A percentile compares a stretch with the other conserved stretches of the same genome.
Evolutionary conservation across 1,140 invertebrate species (phyloP).

Genomic region (Drosophila azteca): DNA sequence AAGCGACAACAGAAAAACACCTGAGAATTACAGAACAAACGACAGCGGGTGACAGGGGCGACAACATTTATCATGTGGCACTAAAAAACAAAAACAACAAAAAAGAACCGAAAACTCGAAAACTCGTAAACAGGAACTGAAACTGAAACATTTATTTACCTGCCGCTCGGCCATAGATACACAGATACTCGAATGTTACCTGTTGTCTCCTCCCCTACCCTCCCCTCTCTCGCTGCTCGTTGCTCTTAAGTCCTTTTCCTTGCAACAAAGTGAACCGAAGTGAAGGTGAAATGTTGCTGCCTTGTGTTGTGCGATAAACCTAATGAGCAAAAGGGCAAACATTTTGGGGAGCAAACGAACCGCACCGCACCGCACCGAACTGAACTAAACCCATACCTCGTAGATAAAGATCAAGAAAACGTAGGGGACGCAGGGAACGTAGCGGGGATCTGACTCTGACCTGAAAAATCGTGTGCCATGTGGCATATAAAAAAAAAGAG

Average conservation of each 20-base stretch:
- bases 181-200: conserved; percentile 28
- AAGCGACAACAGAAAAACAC: conserved; percentile 54
- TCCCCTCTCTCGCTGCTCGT: too few relatives aligned
- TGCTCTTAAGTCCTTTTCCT: too few relatives aligned
- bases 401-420: conserved; percentile 34
- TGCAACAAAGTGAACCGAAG: conserved; percentile 26
- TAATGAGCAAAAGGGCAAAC: conserved; percentile 64
- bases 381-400: neutral
- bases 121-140: conserved; percentile 53
- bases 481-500: conserved; percentile 54
- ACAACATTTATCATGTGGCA: conserved; percentile 67
- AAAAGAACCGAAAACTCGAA: too few relatives aligned
- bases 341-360: conserved; percentile 30
- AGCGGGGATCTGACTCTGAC: neutral
- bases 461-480: conserved; percentile 52
- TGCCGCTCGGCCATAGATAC: conserved; percentile 19
- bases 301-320: conserved; percentile 69
- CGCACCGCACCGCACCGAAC: neutral
- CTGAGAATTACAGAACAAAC: conserved; percentile 45
- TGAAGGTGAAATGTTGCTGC: conserved; percentile 66
- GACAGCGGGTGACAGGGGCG: neutral
- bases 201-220: neutral
- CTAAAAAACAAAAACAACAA: conserved; percentile 31
- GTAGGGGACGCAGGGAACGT: neutral
- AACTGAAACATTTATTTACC: conserved; percentile 53